A percentile compares a stretch with the other conserved stretches of the same genome.
These are phyloP conservation scores for Cheumatopsyche charites DNA, from an alignment of 1,140 invertebrate species.

Conservation along the genomic window DNA sequence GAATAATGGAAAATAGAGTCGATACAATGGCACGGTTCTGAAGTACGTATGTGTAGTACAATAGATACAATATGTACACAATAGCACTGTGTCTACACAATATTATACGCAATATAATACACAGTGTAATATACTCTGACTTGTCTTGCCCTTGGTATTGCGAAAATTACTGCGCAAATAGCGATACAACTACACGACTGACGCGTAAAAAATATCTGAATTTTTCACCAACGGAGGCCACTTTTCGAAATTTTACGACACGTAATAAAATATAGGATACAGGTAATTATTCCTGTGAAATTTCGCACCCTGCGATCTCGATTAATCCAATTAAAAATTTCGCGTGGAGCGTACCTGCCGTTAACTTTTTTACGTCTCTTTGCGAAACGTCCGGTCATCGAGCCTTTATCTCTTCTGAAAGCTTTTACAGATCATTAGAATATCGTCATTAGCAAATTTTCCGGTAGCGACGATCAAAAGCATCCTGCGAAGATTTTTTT, in stretches of 20 bases:
- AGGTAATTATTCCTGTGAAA: too few species aligned
- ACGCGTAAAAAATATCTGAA: too few species aligned
- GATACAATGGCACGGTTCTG: background rate
- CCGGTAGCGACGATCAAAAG: slow-evolving; percentile 16
- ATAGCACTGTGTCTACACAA: too few species aligned
- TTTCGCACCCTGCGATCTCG: too few species aligned
- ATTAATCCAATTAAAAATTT: too few species aligned
- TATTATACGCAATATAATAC: too few species aligned
- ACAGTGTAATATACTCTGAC: background rate
- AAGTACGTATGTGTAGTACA: background rate
- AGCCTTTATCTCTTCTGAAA: background rate
- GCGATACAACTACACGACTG: background rate
- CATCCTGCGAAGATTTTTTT: background rate
- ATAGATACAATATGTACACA: too few species aligned
- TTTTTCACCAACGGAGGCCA: too few species aligned
- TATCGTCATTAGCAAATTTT: slow-evolving; percentile 19
- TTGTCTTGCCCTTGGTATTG: background rate
- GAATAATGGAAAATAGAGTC: slow-evolving; percentile 8
- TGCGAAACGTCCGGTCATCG: background rate
- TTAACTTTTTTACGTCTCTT: background rate
- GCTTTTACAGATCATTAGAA: slow-evolving; percentile 23
- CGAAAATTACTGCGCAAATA: background rate
- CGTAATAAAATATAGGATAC: too few species aligned
- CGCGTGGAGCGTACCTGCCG: too few species aligned
- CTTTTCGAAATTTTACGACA: too few species aligned